phyloP scores from a whole-genome alignment of 2,113 vertebrate genomes.

The Gambusia holbrooki region DNA sequence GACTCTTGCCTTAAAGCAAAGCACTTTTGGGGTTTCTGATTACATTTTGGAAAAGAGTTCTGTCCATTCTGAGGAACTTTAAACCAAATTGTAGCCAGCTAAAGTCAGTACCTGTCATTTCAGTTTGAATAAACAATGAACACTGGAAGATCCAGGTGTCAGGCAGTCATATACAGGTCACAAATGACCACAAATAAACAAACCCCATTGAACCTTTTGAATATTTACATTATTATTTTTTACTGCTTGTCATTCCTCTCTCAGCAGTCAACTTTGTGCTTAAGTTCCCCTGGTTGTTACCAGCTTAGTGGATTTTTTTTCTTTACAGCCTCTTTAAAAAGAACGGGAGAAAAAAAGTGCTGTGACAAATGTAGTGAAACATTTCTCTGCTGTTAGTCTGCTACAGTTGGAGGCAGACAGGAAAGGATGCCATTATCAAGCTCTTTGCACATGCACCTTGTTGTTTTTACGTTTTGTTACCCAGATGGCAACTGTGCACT shows the following conservation, averaged over 20 bases:
- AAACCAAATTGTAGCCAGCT: neutral
- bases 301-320: constrained; percentile 1
- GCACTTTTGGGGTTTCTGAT: constrained; percentile 1
- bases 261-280: neutral
- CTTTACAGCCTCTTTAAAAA: constrained; percentile 1
- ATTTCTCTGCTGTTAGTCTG: constrained; percentile 1
- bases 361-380: constrained; percentile 21
- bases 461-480: constrained; percentile 16
- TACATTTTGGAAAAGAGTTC: neutral
- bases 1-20: constrained; percentile 15
- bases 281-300: neutral
- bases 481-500: neutral
- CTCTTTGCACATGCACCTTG: constrained; percentile 5
- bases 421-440: neutral
- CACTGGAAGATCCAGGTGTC: neutral
- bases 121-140: too few relatives aligned
- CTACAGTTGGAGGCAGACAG: neutral
- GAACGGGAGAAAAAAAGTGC: too few relatives aligned
- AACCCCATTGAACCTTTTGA: neutral
- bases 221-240: neutral
- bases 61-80: neutral
- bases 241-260: neutral
- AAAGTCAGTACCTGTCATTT: neutral
- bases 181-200: neutral
- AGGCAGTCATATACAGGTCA: neutral